Evolutionary conservation across 1,140 invertebrate genomes (phyloP).

Genomic region (Scaptomyza montana): DNA sequence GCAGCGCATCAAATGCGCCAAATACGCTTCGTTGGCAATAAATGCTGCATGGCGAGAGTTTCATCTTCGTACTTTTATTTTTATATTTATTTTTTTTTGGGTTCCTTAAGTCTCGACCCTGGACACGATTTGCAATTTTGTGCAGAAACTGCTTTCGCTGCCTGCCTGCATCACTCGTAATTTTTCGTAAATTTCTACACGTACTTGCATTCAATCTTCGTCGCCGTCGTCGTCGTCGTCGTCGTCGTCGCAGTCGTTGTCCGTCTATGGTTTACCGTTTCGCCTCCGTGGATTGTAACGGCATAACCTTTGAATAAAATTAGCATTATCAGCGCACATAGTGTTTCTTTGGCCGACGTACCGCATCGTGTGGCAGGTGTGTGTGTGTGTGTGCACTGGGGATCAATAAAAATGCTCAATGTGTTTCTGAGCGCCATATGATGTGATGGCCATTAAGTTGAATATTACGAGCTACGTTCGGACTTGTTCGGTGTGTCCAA

Average conservation of each 20-base stretch:
- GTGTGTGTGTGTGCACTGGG: constrained; percentile 11
- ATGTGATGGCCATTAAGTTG: constrained; percentile 53
- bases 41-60: constrained; percentile 73
- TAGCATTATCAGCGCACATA: constrained; percentile 67
- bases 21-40: constrained; percentile 82
- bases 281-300: constrained; percentile 53
- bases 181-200: constrained; percentile 80
- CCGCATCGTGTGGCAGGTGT: constrained; percentile 41
- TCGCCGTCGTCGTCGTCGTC: constrained; percentile 52
- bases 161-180: constrained; percentile 58
- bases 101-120: constrained; percentile 36
- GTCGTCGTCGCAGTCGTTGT: constrained; percentile 38
- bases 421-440: constrained; percentile 57
- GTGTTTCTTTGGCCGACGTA: constrained; percentile 32
- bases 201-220: constrained; percentile 80
- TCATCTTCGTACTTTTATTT: constrained; percentile 6
- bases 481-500: not conserved
- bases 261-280: constrained; percentile 24
- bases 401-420: constrained; percentile 72
- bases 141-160: constrained; percentile 50
- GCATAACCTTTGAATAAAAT: constrained; percentile 79
- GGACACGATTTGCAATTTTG: constrained; percentile 69
- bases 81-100: not conserved
- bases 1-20: constrained; percentile 80
- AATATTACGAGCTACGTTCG: constrained; percentile 10